Conservation (phyloP, 2,797 vertebrate species). For the Champsocephalus esox region DNA sequence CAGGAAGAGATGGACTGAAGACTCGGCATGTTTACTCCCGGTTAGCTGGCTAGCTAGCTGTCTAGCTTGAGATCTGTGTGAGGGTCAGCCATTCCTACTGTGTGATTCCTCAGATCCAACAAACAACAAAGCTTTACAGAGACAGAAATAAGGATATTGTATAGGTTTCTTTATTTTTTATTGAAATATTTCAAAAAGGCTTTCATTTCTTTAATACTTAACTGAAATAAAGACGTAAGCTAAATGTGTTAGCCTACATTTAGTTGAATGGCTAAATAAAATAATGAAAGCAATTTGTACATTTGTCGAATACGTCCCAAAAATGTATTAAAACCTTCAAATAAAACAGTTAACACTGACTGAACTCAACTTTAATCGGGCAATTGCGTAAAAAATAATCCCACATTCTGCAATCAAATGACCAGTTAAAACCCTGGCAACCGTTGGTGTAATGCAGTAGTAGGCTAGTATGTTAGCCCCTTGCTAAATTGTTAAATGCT, state of each 20-base stretch:
- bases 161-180: not conserved
- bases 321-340: not conserved
- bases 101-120: constrained; percentile 8
- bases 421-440: not conserved
- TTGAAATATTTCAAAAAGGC: not conserved
- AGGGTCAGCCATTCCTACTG: constrained; percentile 22
- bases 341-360: not conserved
- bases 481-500: not conserved
- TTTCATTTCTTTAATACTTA: not conserved
- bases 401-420: not conserved
- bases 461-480: not conserved
- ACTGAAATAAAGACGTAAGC: not conserved
- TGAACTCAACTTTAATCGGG: not conserved
- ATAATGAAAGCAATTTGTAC: not conserved
- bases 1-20: constrained; percentile 38
- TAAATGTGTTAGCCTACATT: not conserved
- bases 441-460: not conserved
- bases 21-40: constrained; percentile 74
- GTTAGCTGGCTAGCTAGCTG: constrained; percentile 50
- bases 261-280: not conserved
- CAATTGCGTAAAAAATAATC: not conserved
- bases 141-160: not conserved
- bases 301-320: not conserved
- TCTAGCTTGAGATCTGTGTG: constrained; percentile 58
- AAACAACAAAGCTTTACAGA: not conserved